Evolutionary conservation across 2,113 vertebrate species (phyloP), one percentile per base, ranked within the genome.

Genomic region (Propithecus coquereli): DNA sequence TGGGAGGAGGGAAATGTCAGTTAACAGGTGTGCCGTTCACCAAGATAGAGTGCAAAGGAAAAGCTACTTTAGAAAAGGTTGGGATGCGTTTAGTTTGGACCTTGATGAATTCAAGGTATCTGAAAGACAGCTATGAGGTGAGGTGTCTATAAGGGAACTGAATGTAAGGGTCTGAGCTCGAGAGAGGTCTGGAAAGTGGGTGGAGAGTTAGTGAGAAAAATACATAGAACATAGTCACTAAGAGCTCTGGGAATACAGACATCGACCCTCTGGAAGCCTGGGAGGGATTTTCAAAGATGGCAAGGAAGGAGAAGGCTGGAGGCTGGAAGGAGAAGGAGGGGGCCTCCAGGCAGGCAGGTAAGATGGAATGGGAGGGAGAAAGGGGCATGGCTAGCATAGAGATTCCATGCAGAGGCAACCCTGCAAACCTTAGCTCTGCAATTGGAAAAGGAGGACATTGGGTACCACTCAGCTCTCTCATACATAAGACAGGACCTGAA

Each of bases 241-340:
- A 50, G 30, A 74, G 8, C 18, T 63, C 20, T 45, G 59, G 3
- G 2, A 63, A 47, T n/a, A 76, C 3, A 74, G 22, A 80, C 57
- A 16, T 8, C 8, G 12, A 10, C 11, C 34, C 50, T 40, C 0
- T 0, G 50, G 45, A 34, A 84, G 25, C 2, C 14, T 47, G 34
- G 32, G 5, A 82, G 77, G 25, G 43, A 50, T 59, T 80, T 50
- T 63, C 50, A 71, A n/a, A 77, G 17, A 32, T 34, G 27, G 61
- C 14, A 61, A 34, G 4, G 23, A 0, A n/a, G n/a, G n/a, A n/a
- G n/a, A 23, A 52, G 9, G 17, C 70, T 83, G 34, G 50, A 74
- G 18, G 50, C 6, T 20, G 30, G 30, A 52, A 91, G 59, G 45
- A 80, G 11, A 2, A 85, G 25, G 52, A 57, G 40, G 16, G 40